Evolutionary conservation across 2,888 invertebrate genomes (phyloP).

Genomic region (Erebia aethiops): DNA sequence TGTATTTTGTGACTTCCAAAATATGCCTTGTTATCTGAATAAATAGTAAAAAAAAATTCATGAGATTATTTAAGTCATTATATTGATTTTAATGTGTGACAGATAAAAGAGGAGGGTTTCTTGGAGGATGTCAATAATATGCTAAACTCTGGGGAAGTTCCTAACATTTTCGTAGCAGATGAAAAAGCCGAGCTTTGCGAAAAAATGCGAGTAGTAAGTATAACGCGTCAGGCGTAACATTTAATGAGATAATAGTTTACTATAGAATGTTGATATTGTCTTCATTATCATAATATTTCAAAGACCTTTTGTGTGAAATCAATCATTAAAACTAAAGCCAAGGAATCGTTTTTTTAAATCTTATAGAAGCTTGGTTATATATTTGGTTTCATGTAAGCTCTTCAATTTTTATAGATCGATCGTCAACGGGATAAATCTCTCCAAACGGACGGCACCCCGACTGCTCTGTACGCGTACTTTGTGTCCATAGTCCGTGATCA

Average conservation of each 20-base stretch:
- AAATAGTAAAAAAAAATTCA: background rate
- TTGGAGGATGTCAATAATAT: slow-evolving; percentile 96
- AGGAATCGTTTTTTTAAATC: background rate
- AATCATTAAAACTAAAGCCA: background rate
- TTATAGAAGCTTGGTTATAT: too few species aligned
- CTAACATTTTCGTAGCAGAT: slow-evolving; percentile 92
- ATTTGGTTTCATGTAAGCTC: background rate
- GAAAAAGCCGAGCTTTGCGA: slow-evolving; percentile 96
- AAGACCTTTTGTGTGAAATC: background rate
- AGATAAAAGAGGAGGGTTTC: slow-evolving; percentile 96
- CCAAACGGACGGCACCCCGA: slow-evolving; percentile 96
- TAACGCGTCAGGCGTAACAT: too few species aligned
- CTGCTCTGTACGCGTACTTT: slow-evolving; percentile 95
- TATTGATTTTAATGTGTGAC: background rate
- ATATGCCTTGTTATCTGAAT: background rate
- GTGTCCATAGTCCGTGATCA: slow-evolving; percentile 94
- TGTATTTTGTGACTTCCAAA: too few species aligned
- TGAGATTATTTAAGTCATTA: background rate
- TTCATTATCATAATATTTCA: background rate
- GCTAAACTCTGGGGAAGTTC: slow-evolving; percentile 96
- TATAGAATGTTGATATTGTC: background rate
- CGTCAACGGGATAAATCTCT: slow-evolving; percentile 92
- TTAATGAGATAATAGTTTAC: background rate
- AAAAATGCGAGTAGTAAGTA: slow-evolving; percentile 89
- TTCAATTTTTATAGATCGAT: slow-evolving; percentile 84